A percentile compares a stretch with the other conserved stretches of the same genome.
These are phyloP conservation scores for Mareca penelope DNA, from an alignment of 2,797 vertebrate genomes.

Conservation along the genomic window DNA sequence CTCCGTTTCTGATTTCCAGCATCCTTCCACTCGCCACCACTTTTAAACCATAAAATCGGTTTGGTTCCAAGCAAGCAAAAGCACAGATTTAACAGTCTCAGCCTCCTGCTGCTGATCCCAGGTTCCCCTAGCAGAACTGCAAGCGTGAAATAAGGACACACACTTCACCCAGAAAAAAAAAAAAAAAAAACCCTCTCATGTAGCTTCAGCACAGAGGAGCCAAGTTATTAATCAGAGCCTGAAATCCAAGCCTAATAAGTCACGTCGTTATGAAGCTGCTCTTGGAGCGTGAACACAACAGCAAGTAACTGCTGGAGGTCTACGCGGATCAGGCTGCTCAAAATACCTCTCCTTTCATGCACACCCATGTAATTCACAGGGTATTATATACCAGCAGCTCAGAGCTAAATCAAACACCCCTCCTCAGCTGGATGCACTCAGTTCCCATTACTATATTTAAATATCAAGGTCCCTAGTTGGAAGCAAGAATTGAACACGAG, in stretches of 20 bases:
- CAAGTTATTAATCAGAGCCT: not conserved
- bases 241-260: not conserved
- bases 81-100: rapidly evolving
- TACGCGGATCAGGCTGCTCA: not conserved
- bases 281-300: not conserved
- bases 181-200: not conserved
- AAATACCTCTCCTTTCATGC: not conserved
- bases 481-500: not conserved
- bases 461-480: not conserved
- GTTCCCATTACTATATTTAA: constrained; percentile 25
- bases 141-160: not conserved
- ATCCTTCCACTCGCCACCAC: not conserved
- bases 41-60: not conserved
- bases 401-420: not conserved
- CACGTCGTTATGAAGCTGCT: not conserved
- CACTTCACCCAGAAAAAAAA: not conserved
- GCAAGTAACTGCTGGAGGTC: not conserved
- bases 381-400: not conserved
- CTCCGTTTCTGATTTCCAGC: not conserved
- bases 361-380: not conserved
- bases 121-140: not conserved
- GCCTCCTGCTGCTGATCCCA: not conserved
- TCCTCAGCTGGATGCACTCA: not conserved
- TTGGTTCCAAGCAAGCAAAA: not conserved
- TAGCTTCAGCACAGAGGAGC: rapidly evolving